Conservation (phyloP, 2,888 invertebrate species). For the Dysmachus trigonus region DNA sequence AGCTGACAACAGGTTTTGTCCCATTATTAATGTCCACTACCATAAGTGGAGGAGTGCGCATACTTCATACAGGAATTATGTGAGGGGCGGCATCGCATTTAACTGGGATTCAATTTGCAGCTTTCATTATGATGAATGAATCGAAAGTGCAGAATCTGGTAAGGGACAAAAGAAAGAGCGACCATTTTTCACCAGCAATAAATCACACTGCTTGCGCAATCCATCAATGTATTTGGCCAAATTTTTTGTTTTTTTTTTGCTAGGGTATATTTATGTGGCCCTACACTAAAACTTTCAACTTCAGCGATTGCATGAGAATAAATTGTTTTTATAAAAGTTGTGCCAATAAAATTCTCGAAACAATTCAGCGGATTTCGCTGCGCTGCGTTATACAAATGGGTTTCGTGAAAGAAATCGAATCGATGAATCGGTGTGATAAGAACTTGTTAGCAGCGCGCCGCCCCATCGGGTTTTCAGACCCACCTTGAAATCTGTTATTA, state of each 20-base stretch:
- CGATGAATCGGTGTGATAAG: constrained; percentile 26
- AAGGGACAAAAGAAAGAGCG: neutral
- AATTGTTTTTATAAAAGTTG: constrained; percentile 30
- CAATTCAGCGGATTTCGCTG: neutral
- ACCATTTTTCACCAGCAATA: constrained; percentile 6
- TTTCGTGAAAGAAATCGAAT: constrained; percentile 30
- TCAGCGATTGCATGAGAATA: neutral
- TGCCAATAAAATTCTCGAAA: neutral
- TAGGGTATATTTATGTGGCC: constrained; percentile 1
- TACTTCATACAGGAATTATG: neutral
- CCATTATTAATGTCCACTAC: constrained; percentile 1
- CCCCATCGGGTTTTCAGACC: neutral
- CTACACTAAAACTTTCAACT: neutral
- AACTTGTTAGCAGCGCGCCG: constrained; percentile 8
- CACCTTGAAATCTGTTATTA: constrained; percentile 27
- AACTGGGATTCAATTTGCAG: constrained; percentile 25
- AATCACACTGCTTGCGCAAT: constrained; percentile 16
- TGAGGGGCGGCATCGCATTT: neutral
- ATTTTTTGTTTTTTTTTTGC: neutral
- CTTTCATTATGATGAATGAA: constrained; percentile 29
- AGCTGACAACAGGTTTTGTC: constrained; percentile 1
- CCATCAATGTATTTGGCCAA: constrained; percentile 37
- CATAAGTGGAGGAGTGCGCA: neutral
- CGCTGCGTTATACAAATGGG: neutral
- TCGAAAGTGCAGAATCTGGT: constrained; percentile 19